Evolutionary conservation across 2,113 vertebrate species (phyloP), one percentile per base, ranked within the genome.

Genomic region (Puntigrus tetrazona): DNA sequence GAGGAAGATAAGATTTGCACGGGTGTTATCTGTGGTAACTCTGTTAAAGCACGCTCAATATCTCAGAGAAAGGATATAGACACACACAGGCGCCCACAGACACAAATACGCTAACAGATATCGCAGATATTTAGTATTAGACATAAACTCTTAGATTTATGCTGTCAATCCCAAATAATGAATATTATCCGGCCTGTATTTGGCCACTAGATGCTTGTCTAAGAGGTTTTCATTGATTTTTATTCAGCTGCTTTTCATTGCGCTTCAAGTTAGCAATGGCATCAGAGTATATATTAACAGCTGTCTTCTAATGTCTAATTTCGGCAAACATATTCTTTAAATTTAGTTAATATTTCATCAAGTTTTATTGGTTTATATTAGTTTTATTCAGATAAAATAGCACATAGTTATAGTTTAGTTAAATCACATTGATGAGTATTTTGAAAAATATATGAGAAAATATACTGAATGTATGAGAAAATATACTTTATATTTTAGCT

Each of bases 11-110:
- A 89, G 86, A 73, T 73, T 78, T 81, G 80, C 63, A 63, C 63
- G 75, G 27, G 36, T 61, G 50, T 85, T 85, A 85, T 89, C 86
- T 85, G 80, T 84, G 82, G 61, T 86, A 86, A 85, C 84, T 84
- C 61, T 34, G 29, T 81, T 84, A 81, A 72, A 47, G 73, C 75
- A 43, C 27, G 63, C 78, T 65, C 76, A 79, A 16, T 65, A 74
- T 87, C 85, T 86, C 78, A 22, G 13, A 57, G 57, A 82, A 74
- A 84, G 73, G 73, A 83, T 82, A 82, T 85, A 79, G 73, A 85
- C 36, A 29, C 82, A 75, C 50, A 52, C 57, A 78, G 36, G 36
- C 3, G n/a, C 81, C 74, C 59, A 73, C 27, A 65, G 7, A 41
- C 43, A 88, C 36, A 57, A 25, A 87, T 72, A 78, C 20, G 73